Evolutionary conservation across 2,113 vertebrate genomes (phyloP).

Genomic region (Tympanuchus pallidicinctus): DNA sequence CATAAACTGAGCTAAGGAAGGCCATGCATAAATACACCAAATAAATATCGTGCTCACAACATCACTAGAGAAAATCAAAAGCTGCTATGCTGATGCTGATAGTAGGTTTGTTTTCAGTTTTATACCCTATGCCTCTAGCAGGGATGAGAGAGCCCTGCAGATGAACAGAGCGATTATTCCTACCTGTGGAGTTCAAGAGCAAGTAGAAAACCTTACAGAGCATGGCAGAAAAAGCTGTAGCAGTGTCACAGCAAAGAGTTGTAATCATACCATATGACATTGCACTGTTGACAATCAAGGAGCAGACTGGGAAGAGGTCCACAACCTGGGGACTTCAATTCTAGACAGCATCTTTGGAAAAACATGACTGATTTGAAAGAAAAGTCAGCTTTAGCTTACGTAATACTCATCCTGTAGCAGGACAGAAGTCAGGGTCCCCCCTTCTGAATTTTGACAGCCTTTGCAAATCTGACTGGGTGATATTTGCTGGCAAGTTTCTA

Average conservation of each 20-base stretch:
- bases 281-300: not conserved
- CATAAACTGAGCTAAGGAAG: not conserved
- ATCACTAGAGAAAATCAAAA: not conserved
- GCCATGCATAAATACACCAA: too few species aligned
- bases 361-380: not conserved
- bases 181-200: not conserved
- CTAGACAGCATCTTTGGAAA: not conserved
- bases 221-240: not conserved
- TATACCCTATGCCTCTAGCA: not conserved
- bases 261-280: not conserved
- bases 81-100: not conserved
- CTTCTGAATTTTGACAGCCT: not conserved
- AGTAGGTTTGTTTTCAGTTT: not conserved
- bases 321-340: not conserved
- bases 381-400: conserved; percentile 19
- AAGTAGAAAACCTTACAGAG: not conserved
- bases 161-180: not conserved
- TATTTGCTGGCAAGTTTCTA: not conserved
- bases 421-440: not conserved
- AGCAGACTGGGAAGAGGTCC: rapidly evolving
- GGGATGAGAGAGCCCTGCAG: rapidly evolving
- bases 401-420: not conserved
- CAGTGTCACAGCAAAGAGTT: not conserved
- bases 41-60: rapidly evolving
- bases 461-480: not conserved